Conservation (phyloP, 2,888 invertebrate species). For the Microplitis deprimator region DNA sequence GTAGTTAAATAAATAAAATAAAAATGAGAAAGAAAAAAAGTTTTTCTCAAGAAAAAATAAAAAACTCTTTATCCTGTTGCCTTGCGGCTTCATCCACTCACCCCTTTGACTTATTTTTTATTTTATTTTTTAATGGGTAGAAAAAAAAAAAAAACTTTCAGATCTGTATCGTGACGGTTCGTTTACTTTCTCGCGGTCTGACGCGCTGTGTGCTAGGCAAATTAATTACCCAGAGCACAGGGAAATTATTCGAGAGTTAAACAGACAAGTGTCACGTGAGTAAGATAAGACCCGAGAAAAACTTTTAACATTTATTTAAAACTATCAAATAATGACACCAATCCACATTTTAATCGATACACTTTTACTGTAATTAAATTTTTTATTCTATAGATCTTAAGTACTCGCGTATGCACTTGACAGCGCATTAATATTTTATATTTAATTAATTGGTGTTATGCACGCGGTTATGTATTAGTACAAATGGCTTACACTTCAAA, state of each 20-base stretch:
- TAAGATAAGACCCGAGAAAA: neutral
- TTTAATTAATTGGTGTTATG: neutral
- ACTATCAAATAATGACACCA: neutral
- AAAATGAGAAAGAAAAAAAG: slow-evolving; percentile 34
- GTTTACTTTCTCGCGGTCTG: slow-evolving; percentile 35
- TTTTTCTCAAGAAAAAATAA: slow-evolving; percentile 46
- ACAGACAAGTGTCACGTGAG: neutral
- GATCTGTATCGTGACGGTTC: slow-evolving; percentile 42
- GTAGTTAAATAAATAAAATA: slow-evolving; percentile 45
- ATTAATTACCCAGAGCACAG: slow-evolving; percentile 21
- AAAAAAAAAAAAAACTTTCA: neutral
- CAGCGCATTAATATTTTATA: neutral
- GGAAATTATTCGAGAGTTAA: slow-evolving; percentile 18
- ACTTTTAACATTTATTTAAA: neutral
- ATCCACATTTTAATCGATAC: neutral
- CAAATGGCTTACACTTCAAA: too few species aligned
- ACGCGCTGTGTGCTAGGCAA: slow-evolving; percentile 9
- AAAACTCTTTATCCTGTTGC: slow-evolving; percentile 43
- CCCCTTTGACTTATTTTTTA: neutral
- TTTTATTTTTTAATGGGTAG: neutral
- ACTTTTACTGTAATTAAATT: neutral
- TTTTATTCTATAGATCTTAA: neutral
- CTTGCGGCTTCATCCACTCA: slow-evolving; percentile 31
- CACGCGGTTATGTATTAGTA: neutral
- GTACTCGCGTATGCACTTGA: neutral